These are phyloP conservation scores for Phrynocephalus guinanensis DNA, from an alignment of 2,797 vertebrate species.

Conservation along the genomic window DNA sequence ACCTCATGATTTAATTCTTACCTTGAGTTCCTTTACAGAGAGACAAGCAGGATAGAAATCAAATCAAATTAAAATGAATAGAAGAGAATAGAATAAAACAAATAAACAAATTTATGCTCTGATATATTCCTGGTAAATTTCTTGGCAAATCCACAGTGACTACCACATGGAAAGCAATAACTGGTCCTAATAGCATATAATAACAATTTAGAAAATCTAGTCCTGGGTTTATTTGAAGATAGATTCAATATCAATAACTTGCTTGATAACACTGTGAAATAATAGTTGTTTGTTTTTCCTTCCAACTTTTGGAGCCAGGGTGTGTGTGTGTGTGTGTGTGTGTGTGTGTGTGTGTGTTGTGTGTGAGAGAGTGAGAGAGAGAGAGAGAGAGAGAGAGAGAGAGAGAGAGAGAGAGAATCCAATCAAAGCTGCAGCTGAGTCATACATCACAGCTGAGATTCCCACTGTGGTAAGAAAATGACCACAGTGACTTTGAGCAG, in stretches of 20 bases:
- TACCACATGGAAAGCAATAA: not conserved
- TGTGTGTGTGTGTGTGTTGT: no score
- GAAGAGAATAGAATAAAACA: no score
- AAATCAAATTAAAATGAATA: no score
- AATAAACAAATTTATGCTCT: not conserved
- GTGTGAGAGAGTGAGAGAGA: no score
- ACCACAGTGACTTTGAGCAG: not conserved
- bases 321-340: not conserved
- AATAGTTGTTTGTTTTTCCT: constrained; percentile 28
- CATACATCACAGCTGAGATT: constrained; percentile 18
- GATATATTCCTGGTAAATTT: not conserved
- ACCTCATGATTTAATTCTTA: not conserved
- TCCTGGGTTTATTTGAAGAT: constrained; percentile 14
- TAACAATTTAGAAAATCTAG: not conserved
- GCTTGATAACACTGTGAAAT: constrained; percentile 6
- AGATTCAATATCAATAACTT: not conserved
- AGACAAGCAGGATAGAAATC: no score
- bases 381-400: no score
- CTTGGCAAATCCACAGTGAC: not conserved
- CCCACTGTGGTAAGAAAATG: not conserved
- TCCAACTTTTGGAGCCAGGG: not conserved
- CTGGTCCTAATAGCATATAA: not conserved
- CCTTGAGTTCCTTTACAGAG: no score
- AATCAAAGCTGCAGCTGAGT: constrained; percentile 40
- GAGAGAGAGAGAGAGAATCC: not conserved